Percentiles rank a stretch among this genome's conserved stretches.
These are phyloP conservation scores for Callyntrura sp. DNA, from an alignment of 2,888 invertebrate species.

Conservation along the genomic window DNA sequence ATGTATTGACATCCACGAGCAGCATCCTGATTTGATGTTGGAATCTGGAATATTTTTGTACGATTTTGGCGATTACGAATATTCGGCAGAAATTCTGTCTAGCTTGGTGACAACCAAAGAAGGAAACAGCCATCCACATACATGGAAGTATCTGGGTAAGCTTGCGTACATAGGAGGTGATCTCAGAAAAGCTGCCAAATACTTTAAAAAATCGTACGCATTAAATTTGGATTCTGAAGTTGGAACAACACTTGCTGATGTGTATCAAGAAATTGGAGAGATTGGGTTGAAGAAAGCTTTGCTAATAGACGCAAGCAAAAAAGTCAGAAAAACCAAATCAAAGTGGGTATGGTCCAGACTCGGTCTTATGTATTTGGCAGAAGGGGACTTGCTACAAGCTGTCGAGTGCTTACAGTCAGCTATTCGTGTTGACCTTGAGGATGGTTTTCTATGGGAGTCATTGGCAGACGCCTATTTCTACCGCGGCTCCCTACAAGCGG, in stretches of 20 bases:
- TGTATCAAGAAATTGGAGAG: conserved; percentile 90
- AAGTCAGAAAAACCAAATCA: conserved; percentile 84
- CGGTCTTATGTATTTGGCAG: conserved; percentile 92
- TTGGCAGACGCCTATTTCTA: conserved; percentile 95
- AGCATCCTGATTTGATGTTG: conserved; percentile 68
- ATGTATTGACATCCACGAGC: conserved; percentile 20
- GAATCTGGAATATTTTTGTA: conserved; percentile 69
- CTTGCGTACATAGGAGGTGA: conserved; percentile 86
- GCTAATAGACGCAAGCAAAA: conserved; percentile 77
- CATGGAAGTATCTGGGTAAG: conserved; percentile 81
- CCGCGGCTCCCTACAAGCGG: conserved; percentile 95
- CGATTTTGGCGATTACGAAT: conserved; percentile 66
- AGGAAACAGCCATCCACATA: conserved; percentile 79
- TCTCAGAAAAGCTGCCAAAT: conserved; percentile 91
- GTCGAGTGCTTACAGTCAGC: conserved; percentile 90
- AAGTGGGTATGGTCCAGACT: conserved; percentile 94
- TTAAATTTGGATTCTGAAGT: conserved; percentile 90
- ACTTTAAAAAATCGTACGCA: conserved; percentile 93
- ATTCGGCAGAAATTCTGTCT: conserved; percentile 69
- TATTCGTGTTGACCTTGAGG: conserved; percentile 87
- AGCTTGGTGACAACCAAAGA: conserved; percentile 70
- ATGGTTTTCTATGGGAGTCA: conserved; percentile 94
- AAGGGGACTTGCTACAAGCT: conserved; percentile 90
- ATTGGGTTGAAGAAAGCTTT: conserved; percentile 85
- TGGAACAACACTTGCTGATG: conserved; percentile 91